A percentile compares a stretch with the other conserved stretches of the same genome.
Evolutionary conservation across 2,888 invertebrate species (phyloP).

Genomic region (Sceliomorpha sp.): DNA sequence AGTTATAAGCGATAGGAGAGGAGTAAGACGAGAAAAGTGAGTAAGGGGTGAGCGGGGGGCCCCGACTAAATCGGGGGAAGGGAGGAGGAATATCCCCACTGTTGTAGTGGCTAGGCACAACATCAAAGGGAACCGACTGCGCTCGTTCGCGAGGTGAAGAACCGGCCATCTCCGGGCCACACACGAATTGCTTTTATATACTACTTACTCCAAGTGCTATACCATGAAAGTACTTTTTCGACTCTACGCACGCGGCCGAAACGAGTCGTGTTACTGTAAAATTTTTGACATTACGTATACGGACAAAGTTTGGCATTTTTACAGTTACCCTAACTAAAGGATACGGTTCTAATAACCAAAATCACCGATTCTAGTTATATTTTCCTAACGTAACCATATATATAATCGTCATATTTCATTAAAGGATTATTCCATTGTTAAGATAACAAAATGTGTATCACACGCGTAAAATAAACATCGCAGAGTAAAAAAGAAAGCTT

Average conservation of each 20-base stretch:
- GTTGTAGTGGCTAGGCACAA: constrained; percentile 71
- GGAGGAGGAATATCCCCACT: constrained; percentile 47
- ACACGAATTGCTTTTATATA: constrained; percentile 80
- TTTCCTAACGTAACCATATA: too few species aligned
- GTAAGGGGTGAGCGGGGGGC: constrained; percentile 60
- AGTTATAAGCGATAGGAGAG: constrained; percentile 3
- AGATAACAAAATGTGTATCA: too few species aligned
- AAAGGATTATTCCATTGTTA: too few species aligned
- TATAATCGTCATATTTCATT: too few species aligned
- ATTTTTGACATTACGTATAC: too few species aligned
- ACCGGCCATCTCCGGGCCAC: constrained; percentile 80
- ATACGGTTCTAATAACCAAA: too few species aligned
- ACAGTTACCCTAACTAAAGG: too few species aligned
- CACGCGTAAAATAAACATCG: too few species aligned
- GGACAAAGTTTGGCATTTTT: too few species aligned
- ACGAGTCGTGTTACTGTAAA: constrained; percentile 35
- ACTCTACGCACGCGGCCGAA: constrained; percentile 46
- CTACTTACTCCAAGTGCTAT: constrained; percentile 74
- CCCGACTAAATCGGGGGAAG: too few species aligned
- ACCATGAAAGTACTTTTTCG: constrained; percentile 70
- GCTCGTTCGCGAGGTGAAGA: constrained; percentile 80
- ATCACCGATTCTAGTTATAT: too few species aligned
- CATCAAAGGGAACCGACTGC: constrained; percentile 79
- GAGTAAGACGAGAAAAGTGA: constrained; percentile 19
- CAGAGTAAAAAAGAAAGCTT: too few species aligned